Conservation (phyloP, 2,888 invertebrate genomes). For the Conomelus anceps region DNA sequence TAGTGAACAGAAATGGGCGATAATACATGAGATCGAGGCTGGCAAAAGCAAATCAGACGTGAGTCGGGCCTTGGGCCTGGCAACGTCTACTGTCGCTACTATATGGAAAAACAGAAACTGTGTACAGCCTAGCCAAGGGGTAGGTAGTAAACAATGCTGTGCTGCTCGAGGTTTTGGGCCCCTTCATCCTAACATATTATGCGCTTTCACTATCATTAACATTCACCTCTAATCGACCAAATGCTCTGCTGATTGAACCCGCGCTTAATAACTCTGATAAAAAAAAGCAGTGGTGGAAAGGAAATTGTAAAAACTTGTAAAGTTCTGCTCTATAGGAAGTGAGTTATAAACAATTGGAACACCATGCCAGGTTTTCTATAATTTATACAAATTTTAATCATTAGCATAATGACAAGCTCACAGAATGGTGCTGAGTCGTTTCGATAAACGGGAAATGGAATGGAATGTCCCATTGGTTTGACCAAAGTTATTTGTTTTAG, state of each 20-base stretch:
- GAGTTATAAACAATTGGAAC: too few species aligned
- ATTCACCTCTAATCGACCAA: neutral
- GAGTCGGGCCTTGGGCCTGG: slow-evolving; percentile 50
- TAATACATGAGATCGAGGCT: slow-evolving; percentile 52
- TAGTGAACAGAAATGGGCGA: slow-evolving; percentile 54
- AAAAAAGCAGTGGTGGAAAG: too few species aligned
- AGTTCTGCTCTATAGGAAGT: too few species aligned
- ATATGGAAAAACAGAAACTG: slow-evolving; percentile 53
- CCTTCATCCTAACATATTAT: neutral
- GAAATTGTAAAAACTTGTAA: too few species aligned
- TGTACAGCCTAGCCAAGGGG: slow-evolving; percentile 34
- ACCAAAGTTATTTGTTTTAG: too few species aligned
- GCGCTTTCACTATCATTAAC: neutral
- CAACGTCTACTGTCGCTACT: slow-evolving; percentile 51
- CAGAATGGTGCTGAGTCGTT: too few species aligned
- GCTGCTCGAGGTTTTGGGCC: neutral
- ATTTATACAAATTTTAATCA: too few species aligned
- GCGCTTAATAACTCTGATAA: too few species aligned
- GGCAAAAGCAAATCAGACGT: slow-evolving; percentile 54
- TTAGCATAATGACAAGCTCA: too few species aligned
- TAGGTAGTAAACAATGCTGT: slow-evolving; percentile 24
- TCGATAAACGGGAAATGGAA: too few species aligned
- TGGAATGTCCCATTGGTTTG: too few species aligned
- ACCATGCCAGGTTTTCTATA: too few species aligned
- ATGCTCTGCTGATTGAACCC: neutral